Evolutionary conservation across 1,140 invertebrate species (phyloP), one percentile per base, ranked within the genome.

Genomic region (Muscidifurax raptorellus): DNA sequence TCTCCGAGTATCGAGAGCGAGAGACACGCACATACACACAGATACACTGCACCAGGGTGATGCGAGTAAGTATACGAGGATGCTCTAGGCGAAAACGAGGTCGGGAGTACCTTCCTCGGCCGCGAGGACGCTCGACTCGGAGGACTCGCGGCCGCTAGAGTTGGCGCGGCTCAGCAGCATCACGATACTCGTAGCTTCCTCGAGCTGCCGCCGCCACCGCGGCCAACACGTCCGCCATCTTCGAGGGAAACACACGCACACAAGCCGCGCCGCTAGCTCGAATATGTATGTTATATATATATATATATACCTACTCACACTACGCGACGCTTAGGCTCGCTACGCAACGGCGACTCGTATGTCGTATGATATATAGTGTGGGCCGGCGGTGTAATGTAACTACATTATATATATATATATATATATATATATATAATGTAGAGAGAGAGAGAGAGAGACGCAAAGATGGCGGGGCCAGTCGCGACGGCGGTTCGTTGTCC

Each of bases 171-270:
- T 52, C 9, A 59, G 52, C 52, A 1, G 52, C 15, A 59, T 59
- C 52, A 59, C 52, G 52, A 59, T n/a, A 59, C 52, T 59, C 52
- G 52, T 74, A 82, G 75, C 47, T 82, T 75, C 80, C 80, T 75
- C 74, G 82, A 74, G 82, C 82, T 77, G 82, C 82, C 47, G 76
- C 66, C 77, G 72, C 32, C 36, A 30, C 72, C 81, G 71, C 81
- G 81, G 74, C 74, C 76, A 78, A 77, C 66, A 72, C 82, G 71
- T 84, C 89, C 87, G 89, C 88, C 88, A 89, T 87, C 85, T 87
- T 87, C 76, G 80, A 84, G 47, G 85, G 81, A 84, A 72, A 83
- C 76, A 85, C 80, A 87, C 83, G 47, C 67, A 74, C 82, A 87
- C 66, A 78, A 47, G 66, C 84, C 86, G 84, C 72, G 83, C 74